phyloP scores from a whole-genome alignment of 2,797 vertebrate species.

The Chelon auratus region DNA sequence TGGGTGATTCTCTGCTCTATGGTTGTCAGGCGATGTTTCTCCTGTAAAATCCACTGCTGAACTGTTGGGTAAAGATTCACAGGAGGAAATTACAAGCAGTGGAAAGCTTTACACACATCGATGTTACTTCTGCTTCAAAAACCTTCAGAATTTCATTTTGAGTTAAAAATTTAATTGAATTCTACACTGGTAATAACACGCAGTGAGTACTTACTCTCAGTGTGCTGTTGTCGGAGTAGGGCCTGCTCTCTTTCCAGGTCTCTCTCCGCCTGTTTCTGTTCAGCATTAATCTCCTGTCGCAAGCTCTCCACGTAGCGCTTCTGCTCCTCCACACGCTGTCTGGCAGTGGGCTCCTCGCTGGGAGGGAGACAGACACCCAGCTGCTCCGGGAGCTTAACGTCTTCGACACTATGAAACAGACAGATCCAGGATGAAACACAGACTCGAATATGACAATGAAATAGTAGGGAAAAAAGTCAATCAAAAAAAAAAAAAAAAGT shows the following conservation, averaged over 20 bases:
- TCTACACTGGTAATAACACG: background rate
- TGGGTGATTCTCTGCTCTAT: conserved; percentile 79
- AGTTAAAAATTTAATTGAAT: background rate
- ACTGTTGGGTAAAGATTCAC: conserved; percentile 80
- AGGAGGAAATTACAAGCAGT: background rate
- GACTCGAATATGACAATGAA: conserved; percentile 9
- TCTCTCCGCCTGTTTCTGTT: conserved; percentile 86
- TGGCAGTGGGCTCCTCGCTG: conserved; percentile 72
- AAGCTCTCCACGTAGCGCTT: conserved; percentile 87
- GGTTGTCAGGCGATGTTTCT: conserved; percentile 82
- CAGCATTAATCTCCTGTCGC: conserved; percentile 87
- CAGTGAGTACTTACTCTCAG: conserved; percentile 85
- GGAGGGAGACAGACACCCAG: conserved; percentile 61
- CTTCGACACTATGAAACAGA: conserved; percentile 55
- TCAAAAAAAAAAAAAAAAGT: conserved; percentile 2
- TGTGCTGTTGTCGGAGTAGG: conserved; percentile 83
- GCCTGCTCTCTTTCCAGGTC: conserved; percentile 89
- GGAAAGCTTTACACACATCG: too few relatives aligned
- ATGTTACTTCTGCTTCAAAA: too few relatives aligned
- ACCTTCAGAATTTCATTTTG: background rate
- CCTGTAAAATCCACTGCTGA: conserved; percentile 89
- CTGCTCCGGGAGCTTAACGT: conserved; percentile 68
- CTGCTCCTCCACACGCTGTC: conserved; percentile 85
- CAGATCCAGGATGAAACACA: conserved; percentile 5
- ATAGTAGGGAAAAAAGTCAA: background rate